Evolutionary conservation across 2,888 invertebrate species (phyloP).

Genomic region (Hypena proboscidalis): DNA sequence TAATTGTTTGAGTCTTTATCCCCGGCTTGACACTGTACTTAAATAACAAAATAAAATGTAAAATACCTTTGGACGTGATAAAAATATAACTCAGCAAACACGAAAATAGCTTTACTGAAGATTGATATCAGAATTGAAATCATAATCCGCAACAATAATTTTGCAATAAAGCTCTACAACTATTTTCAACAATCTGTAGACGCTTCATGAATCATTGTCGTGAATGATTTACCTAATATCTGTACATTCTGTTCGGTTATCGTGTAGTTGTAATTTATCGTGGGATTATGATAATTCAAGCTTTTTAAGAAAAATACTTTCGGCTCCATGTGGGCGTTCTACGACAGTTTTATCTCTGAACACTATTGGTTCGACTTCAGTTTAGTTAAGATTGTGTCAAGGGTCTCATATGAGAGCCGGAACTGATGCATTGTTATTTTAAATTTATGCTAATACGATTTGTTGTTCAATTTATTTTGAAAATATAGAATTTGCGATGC

Average conservation of each 20-base stretch:
- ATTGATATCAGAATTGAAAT: no score
- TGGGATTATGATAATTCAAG: slow-evolving; percentile 53
- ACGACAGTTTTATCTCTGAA: slow-evolving; percentile 28
- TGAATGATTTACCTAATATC: slow-evolving; percentile 43
- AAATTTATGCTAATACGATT: slow-evolving; percentile 8
- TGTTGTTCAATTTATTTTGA: no score
- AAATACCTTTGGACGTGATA: no score
- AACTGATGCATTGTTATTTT: slow-evolving; percentile 25
- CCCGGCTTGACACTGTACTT: no score
- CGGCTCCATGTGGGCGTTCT: slow-evolving; percentile 31
- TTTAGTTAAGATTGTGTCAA: slow-evolving; percentile 28
- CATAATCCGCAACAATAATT: no score
- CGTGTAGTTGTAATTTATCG: slow-evolving; percentile 52
- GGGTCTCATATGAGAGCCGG: slow-evolving; percentile 18
- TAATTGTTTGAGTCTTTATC: neutral
- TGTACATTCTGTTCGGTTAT: slow-evolving; percentile 44
- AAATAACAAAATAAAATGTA: no score
- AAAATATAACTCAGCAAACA: no score
- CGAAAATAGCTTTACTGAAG: no score
- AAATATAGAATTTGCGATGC: no score
- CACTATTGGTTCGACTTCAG: slow-evolving; percentile 26
- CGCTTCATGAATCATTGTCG: slow-evolving; percentile 15
- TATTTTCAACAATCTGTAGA: slow-evolving; percentile 18
- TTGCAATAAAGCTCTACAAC: no score
- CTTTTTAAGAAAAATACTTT: slow-evolving; percentile 33